Evolutionary conservation across 2,113 vertebrate genomes (phyloP).

Genomic region (Raja brachyura): DNA sequence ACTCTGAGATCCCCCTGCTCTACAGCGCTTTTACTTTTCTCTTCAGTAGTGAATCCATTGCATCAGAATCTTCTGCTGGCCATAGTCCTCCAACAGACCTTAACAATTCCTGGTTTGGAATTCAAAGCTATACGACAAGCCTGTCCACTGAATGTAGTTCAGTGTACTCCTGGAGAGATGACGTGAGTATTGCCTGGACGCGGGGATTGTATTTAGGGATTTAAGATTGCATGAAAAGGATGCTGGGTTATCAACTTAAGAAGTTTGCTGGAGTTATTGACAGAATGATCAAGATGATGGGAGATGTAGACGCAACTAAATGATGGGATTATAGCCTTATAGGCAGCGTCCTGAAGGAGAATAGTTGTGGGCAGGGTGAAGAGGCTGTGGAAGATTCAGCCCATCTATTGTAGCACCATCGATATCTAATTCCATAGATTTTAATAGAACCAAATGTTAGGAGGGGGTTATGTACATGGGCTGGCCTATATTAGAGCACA

Average conservation of each 20-base stretch:
- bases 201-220: background rate
- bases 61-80: conserved; percentile 48
- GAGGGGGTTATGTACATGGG: no score
- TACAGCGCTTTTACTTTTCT: conserved; percentile 32
- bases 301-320: background rate
- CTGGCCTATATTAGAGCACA: no score
- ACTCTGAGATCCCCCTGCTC: background rate
- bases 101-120: conserved; percentile 58
- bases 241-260: background rate
- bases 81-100: conserved; percentile 48
- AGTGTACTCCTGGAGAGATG: conserved; percentile 72
- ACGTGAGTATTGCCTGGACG: conserved; percentile 54
- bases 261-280: background rate
- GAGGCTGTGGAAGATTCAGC: background rate
- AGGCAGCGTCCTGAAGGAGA: background rate
- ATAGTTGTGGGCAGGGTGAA: background rate
- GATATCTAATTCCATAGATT: no score
- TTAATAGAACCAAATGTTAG: no score
- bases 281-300: background rate
- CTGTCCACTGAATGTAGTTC: conserved; percentile 73
- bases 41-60: conserved; percentile 50
- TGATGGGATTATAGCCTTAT: background rate
- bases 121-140: conserved; percentile 57
- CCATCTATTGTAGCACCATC: no score
- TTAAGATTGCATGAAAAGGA: background rate